phyloP scores from a whole-genome alignment of 2,888 invertebrate genomes.

The Pristionchus mayeri region DNA sequence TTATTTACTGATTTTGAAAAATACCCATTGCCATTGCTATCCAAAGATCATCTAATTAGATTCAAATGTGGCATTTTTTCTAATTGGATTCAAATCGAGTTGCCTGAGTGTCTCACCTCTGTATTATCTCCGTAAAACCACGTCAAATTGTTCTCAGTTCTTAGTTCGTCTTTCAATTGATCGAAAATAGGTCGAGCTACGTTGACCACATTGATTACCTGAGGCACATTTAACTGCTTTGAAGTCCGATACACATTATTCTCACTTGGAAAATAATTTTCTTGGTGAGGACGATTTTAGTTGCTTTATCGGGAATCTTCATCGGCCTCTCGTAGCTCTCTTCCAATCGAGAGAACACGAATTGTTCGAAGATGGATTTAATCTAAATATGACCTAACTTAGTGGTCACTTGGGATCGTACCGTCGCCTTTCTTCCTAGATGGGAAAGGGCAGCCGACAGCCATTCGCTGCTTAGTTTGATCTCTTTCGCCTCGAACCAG shows the following conservation, averaged over 20 bases:
- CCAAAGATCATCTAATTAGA: no score
- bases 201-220: slow-evolving; percentile 25
- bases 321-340: slow-evolving; percentile 53
- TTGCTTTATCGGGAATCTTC: slow-evolving; percentile 55
- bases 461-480: slow-evolving; percentile 37
- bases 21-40: no score
- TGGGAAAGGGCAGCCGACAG: neutral
- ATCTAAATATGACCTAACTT: neutral
- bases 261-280: slow-evolving; percentile 56
- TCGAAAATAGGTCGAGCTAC: slow-evolving; percentile 35
- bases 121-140: slow-evolving; percentile 46
- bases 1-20: no score
- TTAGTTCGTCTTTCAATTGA: slow-evolving; percentile 23
- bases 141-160: slow-evolving; percentile 36
- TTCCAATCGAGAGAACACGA: slow-evolving; percentile 53
- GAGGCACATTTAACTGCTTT: neutral
- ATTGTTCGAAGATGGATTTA: slow-evolving; percentile 52
- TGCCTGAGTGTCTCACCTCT: neutral
- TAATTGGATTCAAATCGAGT: neutral
- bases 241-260: no score
- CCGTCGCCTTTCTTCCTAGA: slow-evolving; percentile 41
- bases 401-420: neutral
- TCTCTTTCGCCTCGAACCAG: slow-evolving; percentile 20
- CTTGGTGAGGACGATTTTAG: slow-evolving; percentile 53
- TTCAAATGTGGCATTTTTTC: no score